A percentile compares a stretch with the other conserved stretches of the same genome.
Conservation (phyloP, 2,113 vertebrate genomes). For the Solenodon paradoxus region DNA sequence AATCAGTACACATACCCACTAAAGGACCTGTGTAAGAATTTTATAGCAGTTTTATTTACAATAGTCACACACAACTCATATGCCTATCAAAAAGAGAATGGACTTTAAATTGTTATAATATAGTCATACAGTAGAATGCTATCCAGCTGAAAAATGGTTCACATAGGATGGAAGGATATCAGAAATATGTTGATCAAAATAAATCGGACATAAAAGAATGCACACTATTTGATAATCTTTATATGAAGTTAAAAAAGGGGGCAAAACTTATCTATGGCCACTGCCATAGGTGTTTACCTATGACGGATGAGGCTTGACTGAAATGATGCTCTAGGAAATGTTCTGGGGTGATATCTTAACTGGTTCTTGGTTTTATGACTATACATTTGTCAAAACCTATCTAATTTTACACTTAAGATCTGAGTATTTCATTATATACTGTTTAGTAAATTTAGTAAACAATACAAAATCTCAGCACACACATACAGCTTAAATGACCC, state of each 20-base stretch:
- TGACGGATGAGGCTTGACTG: background rate
- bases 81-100: background rate
- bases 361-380: background rate
- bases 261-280: background rate
- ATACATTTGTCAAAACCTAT: background rate
- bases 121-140: background rate
- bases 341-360: background rate
- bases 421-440: background rate
- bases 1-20: no score
- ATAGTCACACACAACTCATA: no score
- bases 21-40: no score
- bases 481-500: background rate
- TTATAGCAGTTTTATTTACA: no score
- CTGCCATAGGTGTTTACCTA: background rate
- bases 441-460: background rate
- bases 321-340: background rate
- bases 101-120: background rate
- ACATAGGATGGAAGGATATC: background rate
- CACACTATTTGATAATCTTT: background rate
- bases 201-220: background rate
- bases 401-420: background rate
- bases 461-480: background rate
- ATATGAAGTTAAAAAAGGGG: background rate
- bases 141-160: no score
- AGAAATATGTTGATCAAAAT: background rate